Evolutionary conservation across 2,797 vertebrate genomes (phyloP).

Genomic region (Acipenser transmontanus): DNA sequence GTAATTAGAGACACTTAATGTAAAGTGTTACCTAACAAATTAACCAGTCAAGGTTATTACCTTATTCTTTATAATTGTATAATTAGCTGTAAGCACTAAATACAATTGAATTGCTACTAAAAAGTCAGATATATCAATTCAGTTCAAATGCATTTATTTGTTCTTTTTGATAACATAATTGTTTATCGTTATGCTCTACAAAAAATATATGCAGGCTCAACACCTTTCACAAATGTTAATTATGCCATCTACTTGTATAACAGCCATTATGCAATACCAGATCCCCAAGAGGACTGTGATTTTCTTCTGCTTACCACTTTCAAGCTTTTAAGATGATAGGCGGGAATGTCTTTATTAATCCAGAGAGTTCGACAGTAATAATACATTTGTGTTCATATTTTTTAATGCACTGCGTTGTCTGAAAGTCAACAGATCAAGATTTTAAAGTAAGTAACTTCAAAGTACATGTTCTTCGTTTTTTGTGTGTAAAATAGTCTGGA

Average conservation of each 20-base stretch:
- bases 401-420: too few relatives aligned
- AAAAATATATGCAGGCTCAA: slow-evolving; percentile 14
- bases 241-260: slow-evolving; percentile 26
- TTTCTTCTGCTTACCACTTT: slow-evolving; percentile 25
- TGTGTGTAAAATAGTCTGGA: too few relatives aligned
- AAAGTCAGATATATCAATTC: slow-evolving; percentile 18
- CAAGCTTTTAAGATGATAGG: slow-evolving; percentile 22
- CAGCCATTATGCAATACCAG: slow-evolving; percentile 33
- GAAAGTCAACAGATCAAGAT: too few relatives aligned
- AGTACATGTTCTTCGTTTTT: too few relatives aligned
- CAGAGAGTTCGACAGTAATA: too few relatives aligned
- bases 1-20: too few relatives aligned
- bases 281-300: slow-evolving; percentile 27
- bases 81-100: slow-evolving; percentile 18
- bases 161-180: slow-evolving; percentile 30
- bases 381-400: too few relatives aligned
- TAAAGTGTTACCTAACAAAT: too few relatives aligned
- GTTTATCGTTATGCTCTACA: slow-evolving; percentile 25
- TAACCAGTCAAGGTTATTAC: neutral
- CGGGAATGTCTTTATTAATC: too few relatives aligned
- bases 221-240: slow-evolving; percentile 31
- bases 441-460: too few relatives aligned
- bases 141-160: slow-evolving; percentile 27
- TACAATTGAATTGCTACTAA: slow-evolving; percentile 14
- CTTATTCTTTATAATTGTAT: slow-evolving; percentile 14